Base-by-base conservation (phyloP, 2,113 vertebrate genomes). In the Hyperopisus bebe region DNA sequence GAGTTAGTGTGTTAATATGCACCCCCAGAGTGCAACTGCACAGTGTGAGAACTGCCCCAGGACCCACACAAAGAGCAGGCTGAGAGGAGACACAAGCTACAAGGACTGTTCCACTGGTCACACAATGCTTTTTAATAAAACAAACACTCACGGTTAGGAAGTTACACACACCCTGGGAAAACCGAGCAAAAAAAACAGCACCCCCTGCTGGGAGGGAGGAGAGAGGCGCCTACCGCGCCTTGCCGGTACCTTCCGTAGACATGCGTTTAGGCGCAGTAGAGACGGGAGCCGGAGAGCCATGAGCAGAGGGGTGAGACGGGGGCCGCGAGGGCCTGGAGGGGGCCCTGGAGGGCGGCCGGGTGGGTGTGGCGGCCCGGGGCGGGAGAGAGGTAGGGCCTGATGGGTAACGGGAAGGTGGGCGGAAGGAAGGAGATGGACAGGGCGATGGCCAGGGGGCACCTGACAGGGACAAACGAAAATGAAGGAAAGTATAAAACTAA, bases 401-500 rank as follows among this genome's bases (percentile, higher is more conserved):
- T 97, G 97, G 98, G 98, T 98, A 98, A 97, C 98, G 97, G 96
- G 97, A 97, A 97, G 97, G 97, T 97, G 98, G 97, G 95, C 97
- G 98, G 95, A 98, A 99, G 96, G 97, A 98, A 97, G 98, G 97
- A 98, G 98, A 98, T 95, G 97, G 97, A 97, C 98, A 99, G 96
- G 97, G 98, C 97, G 98, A 98, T 97, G 97, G 97, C 98, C 98
- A 99, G 96, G 98, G 97, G 96, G 97, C 97, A 99, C 98, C 98
- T 97, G 96, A 97, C 95, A 97, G 96, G 96, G 96, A 97, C 96
- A 97, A 97, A 97, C 97, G 96, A 97, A 83, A 95, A 97, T 97
- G 96, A 97, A 97, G 96, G 96, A 97, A 96, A 97, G 96, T 96
- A 96, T 97, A 97, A 97, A 97, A 96, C 95, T 95, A 96, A 96